Evolutionary conservation across 37 sponge, comb jelly and placozoan species (phyloP), one percentile per base, ranked within the genome.

Genomic region (Dysidea cf. avara): DNA sequence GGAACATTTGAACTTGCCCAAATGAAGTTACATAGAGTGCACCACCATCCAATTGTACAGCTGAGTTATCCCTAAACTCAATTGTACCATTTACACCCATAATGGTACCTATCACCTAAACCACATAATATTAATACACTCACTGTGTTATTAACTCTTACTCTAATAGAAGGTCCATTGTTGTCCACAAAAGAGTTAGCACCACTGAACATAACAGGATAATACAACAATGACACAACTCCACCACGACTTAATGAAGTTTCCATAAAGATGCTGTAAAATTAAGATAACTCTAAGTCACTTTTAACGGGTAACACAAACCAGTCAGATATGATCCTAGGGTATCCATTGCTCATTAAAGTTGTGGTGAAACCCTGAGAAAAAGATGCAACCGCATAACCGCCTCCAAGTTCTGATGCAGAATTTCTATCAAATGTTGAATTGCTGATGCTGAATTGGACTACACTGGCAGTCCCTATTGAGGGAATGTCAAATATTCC

Each of bases 61-160:
- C 74, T 33, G 30, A 37, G 54, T 81, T 81, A 22, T 53, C 31
- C 25, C 30, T 53, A 53, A 65, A 81, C 1, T 13, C 29, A 0
- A 72, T 24, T 18, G 28, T 20, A 18, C 82, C 82, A 13, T 24
- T 65, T 34, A 81, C 2, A 4, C 13, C 37, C n/a, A 81, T 7
- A 33, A 39, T 35, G 25, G 64, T 64, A 26, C 66, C 82, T 6
- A 76, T 33, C 2, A 81, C 74, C 82, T 81, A 57, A 34, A 46
- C 17, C 16, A 26, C 30, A 29, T 5, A 36, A 22, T 58, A 26
- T 61, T 16, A 26, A 30, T 26, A 4, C 28, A 36, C 1, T 54
- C 2, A 49, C 0, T 54, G 3, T 39, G 35, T 25, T 26, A 57
- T 34, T 4, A 5, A 14, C 24, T 22, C 72, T 54, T 56, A 71